Evolutionary conservation across 2,113 vertebrate species (phyloP).

Genomic region (Seriola aureovittata): DNA sequence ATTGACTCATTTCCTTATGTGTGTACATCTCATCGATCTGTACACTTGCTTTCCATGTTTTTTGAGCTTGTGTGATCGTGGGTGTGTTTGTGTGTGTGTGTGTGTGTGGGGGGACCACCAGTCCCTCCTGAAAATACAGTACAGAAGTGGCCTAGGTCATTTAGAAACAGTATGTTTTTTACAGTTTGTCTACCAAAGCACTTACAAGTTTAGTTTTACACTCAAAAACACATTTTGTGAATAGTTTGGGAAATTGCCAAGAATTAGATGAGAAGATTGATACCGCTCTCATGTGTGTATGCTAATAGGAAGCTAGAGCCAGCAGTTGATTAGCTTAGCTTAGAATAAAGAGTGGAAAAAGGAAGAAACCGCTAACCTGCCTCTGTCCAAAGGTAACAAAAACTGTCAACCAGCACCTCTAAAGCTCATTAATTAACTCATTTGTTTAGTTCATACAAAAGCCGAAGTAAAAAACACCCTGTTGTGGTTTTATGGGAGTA

Average conservation of each 20-base stretch:
- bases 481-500: no score
- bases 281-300: background rate
- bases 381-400: no score
- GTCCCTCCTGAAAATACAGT: background rate
- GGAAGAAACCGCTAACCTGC: no score
- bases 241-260: background rate
- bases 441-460: no score
- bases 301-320: background rate
- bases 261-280: background rate
- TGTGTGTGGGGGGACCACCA: conserved; percentile 6
- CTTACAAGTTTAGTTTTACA: no score
- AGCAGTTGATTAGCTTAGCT: no score
- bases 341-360: no score
- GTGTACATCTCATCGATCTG: conserved; percentile 36
- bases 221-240: no score
- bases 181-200: no score
- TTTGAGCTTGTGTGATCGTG: conserved; percentile 38
- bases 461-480: no score
- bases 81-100: background rate
- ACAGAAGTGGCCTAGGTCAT: background rate
- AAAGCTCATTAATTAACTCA: background rate
- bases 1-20: conserved; percentile 41
- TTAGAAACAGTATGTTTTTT: no score
- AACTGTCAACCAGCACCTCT: background rate
- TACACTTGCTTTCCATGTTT: conserved; percentile 22